Evolutionary conservation across 2,888 invertebrate genomes (phyloP), one percentile per base, ranked within the genome.

Genomic region (Odiellus spinosus): DNA sequence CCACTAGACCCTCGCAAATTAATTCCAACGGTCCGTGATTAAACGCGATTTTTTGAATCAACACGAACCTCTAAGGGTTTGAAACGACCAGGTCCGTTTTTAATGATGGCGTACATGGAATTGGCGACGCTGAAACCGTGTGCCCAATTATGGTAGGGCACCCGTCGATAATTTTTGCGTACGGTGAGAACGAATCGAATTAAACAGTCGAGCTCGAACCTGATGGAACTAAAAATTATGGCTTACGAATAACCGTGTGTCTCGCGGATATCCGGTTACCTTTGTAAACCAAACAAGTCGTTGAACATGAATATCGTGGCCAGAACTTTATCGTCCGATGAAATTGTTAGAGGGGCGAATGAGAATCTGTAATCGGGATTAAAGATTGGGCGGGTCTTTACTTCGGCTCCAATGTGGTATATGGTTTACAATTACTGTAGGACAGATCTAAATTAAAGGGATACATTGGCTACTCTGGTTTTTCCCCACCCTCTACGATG

Each of bases 71-170:
- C 79, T 46, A 74, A 68, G 8, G 72, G 70, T 36, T 69, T 65
- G 62, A 78, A 78, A 20, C 66, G 63, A 42, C 69, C 67, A 14
- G 67, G 63, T 33, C 73, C 65, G 44, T 71, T 70, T 63, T 79
- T 80, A 45, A 84, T 67, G 42, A 83, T 76, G 3, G 76, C 74
- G 60, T 80, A 84, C 76, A 83, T 82, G 15, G 80, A 76, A 59
- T 86, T 82, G 2, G 85, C 84, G 0, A 86, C 86, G 0, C 83
- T 77, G 73, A 85, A 86, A 0, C 82, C 86, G 60, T 87, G 86
- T 19, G 79, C 78, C 77, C 85, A 87, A 63, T 86, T 87, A 63
- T 87, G 86, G 61, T 86, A 86, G 0, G 84, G 82, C 1, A 85
- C 83, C 21, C 76, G 69, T 8, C 86, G 71, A 62, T 87, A 86